A percentile compares a stretch with the other conserved stretches of the same genome.
Evolutionary conservation across 2,888 invertebrate genomes (phyloP).

Genomic region (Prenolepis imparis): DNA sequence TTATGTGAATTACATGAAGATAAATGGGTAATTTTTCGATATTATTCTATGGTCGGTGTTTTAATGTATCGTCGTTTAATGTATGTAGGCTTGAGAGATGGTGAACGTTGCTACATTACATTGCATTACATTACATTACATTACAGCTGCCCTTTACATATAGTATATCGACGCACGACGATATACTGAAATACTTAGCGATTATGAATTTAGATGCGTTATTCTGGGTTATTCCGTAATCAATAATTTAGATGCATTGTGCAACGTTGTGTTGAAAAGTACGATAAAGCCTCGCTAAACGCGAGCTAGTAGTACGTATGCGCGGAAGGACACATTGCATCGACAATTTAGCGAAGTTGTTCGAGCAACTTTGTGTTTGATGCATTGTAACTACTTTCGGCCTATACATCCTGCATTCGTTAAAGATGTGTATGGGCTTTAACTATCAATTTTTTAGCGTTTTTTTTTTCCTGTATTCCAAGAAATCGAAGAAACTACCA

Average conservation of each 20-base stretch:
- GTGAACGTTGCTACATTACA: not conserved
- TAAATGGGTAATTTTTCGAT: constrained; percentile 49
- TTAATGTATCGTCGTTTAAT: constrained; percentile 1
- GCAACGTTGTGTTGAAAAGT: constrained; percentile 60
- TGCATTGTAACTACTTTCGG: constrained; percentile 44
- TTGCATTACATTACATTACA: constrained; percentile 45
- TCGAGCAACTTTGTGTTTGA: constrained; percentile 36
- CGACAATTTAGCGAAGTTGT: constrained; percentile 37
- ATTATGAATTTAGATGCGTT: constrained; percentile 67
- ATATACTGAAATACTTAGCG: constrained; percentile 59
- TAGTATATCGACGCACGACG: constrained; percentile 2
- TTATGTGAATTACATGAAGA: constrained; percentile 18
- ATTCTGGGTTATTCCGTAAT: constrained; percentile 67
- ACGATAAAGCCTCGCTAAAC: constrained; percentile 29
- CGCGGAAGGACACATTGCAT: constrained; percentile 41
- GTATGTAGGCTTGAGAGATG: not conserved
- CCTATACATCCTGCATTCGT: constrained; percentile 53
- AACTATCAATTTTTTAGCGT: constrained; percentile 40
- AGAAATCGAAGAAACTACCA: constrained; percentile 21
- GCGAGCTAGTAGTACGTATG: not conserved
- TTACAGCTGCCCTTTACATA: constrained; percentile 52
- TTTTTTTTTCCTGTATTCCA: constrained; percentile 17
- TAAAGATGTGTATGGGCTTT: constrained; percentile 48
- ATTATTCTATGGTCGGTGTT: constrained; percentile 53
- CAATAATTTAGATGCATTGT: constrained; percentile 66